Base-by-base conservation (phyloP, 2,888 invertebrate species). In the Melinopterus prodromus region DNA sequence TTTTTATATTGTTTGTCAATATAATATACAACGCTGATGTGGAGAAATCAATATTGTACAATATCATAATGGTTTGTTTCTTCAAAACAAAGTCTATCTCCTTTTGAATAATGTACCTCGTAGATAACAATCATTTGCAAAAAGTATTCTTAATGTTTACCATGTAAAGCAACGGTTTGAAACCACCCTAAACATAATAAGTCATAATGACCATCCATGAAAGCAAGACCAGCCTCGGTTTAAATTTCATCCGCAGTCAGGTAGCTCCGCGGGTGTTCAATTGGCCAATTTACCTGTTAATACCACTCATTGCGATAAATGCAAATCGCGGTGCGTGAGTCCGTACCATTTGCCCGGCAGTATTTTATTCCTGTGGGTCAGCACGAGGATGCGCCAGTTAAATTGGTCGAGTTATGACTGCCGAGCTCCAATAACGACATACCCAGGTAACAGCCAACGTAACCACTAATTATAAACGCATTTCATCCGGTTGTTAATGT, bases 401-500 rank as follows among this genome's bases (percentile, higher is more conserved):
- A 53, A 7, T 53, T 53, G 53, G 12, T 6, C 38, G 38, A 38
- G 9, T 53, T 53, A 53, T 53, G 53, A 53, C 53, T 53, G 53
- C 53, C 7, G 53, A 53, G 53, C 53, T 53, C 53, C 53, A 53
- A 53, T 53, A 53, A 53, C 12, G 53, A 53, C 53, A 53, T 7
- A 12, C 53, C 9, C 53, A 53, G 53, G 53, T 53, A 53, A 53
- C 53, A 53, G 53, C 53, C 7, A 12, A 53, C 53, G 9, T 12
- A 53, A 53, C 53, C 53, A 53, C 53, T 53, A 53, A 53, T 53
- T 53, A 53, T 53, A 53, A 53, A 53, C 53, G 53, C 53, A 53
- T 53, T 53, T 53, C 53, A 12, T 53, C 53, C 53, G 53, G 53
- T 53, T 53, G 53, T 53, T 53, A 53, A 53, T 53, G 53, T 6